Percentiles rank a stretch among this genome's conserved stretches.
Evolutionary conservation across 1,140 invertebrate species (phyloP).

Genomic region (Calycopis cecrops): DNA sequence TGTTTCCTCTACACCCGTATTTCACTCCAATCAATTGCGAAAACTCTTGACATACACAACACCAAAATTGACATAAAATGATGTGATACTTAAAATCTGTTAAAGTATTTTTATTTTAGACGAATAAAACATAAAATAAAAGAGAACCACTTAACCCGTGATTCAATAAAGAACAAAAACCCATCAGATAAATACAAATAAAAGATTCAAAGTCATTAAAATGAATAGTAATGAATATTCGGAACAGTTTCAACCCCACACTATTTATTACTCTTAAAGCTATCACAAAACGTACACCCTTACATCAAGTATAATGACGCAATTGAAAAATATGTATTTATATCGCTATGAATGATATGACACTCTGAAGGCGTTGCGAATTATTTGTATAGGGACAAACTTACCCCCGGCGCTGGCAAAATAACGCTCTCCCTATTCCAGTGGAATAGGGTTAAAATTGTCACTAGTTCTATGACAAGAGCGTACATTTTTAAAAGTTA

Average conservation of each 20-base stretch:
- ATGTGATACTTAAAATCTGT: too few relatives aligned
- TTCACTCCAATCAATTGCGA: too few relatives aligned
- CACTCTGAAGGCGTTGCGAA: slow-evolving; percentile 69
- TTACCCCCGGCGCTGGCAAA: slow-evolving; percentile 13
- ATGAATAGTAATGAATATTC: slow-evolving; percentile 16
- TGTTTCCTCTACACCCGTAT: too few relatives aligned
- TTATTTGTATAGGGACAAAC: slow-evolving; percentile 43
- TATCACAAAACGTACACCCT: slow-evolving; percentile 53
- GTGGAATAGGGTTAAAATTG: slow-evolving; percentile 24
- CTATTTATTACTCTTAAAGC: slow-evolving; percentile 45
- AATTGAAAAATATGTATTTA: slow-evolving; percentile 69
- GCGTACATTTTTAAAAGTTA: slow-evolving; percentile 26
- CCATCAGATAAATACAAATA: background rate
- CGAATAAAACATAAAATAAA: too few relatives aligned
- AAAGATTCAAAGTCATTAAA: slow-evolving; percentile 4
- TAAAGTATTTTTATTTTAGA: too few relatives aligned
- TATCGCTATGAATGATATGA: slow-evolving; percentile 68
- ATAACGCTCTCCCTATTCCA: slow-evolving; percentile 7
- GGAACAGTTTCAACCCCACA: slow-evolving; percentile 19
- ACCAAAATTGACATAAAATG: too few relatives aligned
- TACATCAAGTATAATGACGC: slow-evolving; percentile 48
- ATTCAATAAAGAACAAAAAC: too few relatives aligned
- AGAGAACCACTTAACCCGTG: too few relatives aligned
- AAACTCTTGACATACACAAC: too few relatives aligned
- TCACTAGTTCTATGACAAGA: slow-evolving; percentile 10